Evolutionary conservation across 2,113 vertebrate genomes (phyloP).

Genomic region (Loxodonta africana): DNA sequence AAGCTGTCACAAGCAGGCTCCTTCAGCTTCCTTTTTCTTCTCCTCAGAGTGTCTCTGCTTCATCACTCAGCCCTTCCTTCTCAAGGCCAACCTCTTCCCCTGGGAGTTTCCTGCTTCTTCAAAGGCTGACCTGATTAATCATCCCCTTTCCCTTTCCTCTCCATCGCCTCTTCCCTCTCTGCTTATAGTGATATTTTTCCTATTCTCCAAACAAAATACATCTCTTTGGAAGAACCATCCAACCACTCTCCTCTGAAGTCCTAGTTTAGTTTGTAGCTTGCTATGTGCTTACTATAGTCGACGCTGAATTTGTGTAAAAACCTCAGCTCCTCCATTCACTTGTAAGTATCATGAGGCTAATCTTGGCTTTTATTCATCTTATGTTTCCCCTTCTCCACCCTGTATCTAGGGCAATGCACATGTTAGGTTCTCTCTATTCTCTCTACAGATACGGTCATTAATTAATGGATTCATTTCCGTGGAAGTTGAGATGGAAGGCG

Average conservation of each 20-base stretch:
- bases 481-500: background rate
- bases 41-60: background rate
- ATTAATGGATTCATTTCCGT: background rate
- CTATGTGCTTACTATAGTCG: background rate
- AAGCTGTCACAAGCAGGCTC: background rate
- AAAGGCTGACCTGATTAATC: background rate
- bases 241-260: too few relatives aligned
- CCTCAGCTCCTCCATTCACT: background rate
- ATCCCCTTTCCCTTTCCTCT: background rate
- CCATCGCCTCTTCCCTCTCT: background rate
- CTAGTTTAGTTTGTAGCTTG: background rate
- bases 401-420: background rate
- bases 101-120: background rate
- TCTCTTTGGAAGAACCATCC: background rate
- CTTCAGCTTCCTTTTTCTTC: background rate
- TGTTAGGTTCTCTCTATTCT: background rate
- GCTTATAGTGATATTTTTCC: background rate
- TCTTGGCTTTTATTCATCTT: background rate
- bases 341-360: background rate
- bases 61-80: background rate
- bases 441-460: background rate
- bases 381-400: background rate
- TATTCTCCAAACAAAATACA: background rate
- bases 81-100: too few relatives aligned
- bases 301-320: fast-evolving